These are phyloP conservation scores for Porites evermanni DNA, from an alignment of 92 coral and sea anemone species.

Conservation along the genomic window DNA sequence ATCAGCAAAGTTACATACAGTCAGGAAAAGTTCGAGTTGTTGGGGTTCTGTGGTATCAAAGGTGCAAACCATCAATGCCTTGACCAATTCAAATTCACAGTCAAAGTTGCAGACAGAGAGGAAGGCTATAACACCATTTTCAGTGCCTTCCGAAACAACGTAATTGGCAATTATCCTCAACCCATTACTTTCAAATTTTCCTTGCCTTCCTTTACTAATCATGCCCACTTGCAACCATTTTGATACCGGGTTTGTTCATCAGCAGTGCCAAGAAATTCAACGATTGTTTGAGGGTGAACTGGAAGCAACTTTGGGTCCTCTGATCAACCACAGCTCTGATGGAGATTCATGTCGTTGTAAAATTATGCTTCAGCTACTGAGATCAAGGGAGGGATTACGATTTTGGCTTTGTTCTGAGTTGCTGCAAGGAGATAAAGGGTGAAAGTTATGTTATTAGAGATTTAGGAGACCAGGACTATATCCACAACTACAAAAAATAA, in stretches of 20 bases:
- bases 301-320: slow-evolving; percentile 46
- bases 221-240: slow-evolving; percentile 50
- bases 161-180: slow-evolving; percentile 34
- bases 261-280: slow-evolving; percentile 32
- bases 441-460: slow-evolving; percentile 22
- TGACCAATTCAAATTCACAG: slow-evolving; percentile 35
- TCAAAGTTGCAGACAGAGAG: slow-evolving; percentile 53
- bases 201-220: slow-evolving; percentile 22
- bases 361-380: slow-evolving; percentile 46
- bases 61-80: slow-evolving; percentile 53
- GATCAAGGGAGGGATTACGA: background rate
- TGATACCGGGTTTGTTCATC: slow-evolving; percentile 22
- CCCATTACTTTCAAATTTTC: slow-evolving; percentile 27
- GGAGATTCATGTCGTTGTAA: slow-evolving; percentile 47
- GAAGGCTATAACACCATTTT: slow-evolving; percentile 46
- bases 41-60: slow-evolving; percentile 60
- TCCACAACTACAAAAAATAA: slow-evolving; percentile 68
- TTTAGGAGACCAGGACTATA: slow-evolving; percentile 59
- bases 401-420: slow-evolving; percentile 45
- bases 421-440: slow-evolving; percentile 22
- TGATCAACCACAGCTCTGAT: slow-evolving; percentile 61
- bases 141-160: slow-evolving; percentile 34
- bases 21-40: slow-evolving; percentile 36
- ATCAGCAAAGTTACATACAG: slow-evolving; percentile 52
- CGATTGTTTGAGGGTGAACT: slow-evolving; percentile 32